Evolutionary conservation across 2,113 vertebrate genomes (phyloP).

Genomic region (Pipra filicauda): DNA sequence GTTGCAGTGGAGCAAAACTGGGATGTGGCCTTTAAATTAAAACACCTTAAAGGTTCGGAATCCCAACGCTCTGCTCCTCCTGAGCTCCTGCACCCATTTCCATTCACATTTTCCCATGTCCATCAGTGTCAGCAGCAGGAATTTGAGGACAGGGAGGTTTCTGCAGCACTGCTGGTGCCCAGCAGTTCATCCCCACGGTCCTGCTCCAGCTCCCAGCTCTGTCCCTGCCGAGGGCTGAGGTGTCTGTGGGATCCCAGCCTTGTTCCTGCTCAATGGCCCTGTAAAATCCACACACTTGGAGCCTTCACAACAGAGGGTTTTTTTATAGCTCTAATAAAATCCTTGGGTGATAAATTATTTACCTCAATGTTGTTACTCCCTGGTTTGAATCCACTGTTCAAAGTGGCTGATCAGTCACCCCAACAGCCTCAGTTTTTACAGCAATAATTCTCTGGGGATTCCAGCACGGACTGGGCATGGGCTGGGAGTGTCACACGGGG

Average conservation of each 20-base stretch:
- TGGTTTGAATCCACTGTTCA: not conserved
- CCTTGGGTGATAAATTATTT: not conserved
- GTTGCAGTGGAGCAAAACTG: not conserved
- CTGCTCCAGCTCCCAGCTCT: not conserved
- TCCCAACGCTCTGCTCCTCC: fast-evolving
- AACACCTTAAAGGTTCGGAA: not conserved
- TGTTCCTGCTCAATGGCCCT: not conserved
- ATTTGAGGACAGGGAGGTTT: not conserved
- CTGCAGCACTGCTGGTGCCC: not conserved
- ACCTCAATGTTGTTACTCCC: not conserved
- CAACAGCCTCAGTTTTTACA: not conserved
- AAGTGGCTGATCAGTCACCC: not conserved
- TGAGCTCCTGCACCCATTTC: not conserved
- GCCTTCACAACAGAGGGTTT: not conserved
- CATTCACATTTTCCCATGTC: too few species aligned
- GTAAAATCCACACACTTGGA: not conserved
- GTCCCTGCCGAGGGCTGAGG: not conserved
- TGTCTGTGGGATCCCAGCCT: not conserved
- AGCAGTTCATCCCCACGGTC: fast-evolving
- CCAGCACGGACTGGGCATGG: fast-evolving
- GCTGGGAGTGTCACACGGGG: not conserved
- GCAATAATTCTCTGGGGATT: not conserved
- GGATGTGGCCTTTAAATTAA: not conserved
- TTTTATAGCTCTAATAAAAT: not conserved
- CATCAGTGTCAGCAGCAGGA: too few species aligned